phyloP scores from a whole-genome alignment of 2,113 vertebrate genomes.

The Murina feae region DNA sequence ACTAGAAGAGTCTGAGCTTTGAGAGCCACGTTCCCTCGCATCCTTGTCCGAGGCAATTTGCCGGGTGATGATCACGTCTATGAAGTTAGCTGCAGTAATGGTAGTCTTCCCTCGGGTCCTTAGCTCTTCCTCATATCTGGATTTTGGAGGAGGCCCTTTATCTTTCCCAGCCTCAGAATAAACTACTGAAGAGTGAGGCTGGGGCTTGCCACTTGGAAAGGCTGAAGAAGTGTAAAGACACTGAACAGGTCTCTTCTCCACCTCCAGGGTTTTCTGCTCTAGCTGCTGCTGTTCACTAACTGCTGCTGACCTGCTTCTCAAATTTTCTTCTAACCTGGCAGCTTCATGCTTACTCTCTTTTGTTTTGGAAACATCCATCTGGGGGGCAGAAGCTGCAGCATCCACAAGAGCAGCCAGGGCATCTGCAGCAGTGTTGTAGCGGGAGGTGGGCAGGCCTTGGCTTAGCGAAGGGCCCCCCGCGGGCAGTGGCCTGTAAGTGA shows the following conservation, averaged over 20 bases:
- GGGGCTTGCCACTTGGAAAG: slow-evolving; percentile 87
- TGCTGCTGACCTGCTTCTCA: slow-evolving; percentile 84
- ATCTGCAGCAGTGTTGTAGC: slow-evolving; percentile 94
- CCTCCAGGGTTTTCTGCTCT: slow-evolving; percentile 83
- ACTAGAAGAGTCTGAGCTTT: slow-evolving; percentile 96
- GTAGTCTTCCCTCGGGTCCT: slow-evolving; percentile 97
- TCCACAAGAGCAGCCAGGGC: slow-evolving; percentile 96
- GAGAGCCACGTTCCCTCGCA: slow-evolving; percentile 92
- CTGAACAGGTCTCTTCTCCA: slow-evolving; percentile 86
- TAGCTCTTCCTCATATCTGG: slow-evolving; percentile 97
- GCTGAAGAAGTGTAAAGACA: slow-evolving; percentile 83
- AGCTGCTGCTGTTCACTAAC: slow-evolving; percentile 85
- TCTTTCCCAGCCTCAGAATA: slow-evolving; percentile 92
- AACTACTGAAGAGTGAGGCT: slow-evolving; percentile 82
- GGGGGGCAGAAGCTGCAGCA: slow-evolving; percentile 92
- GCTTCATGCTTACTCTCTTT: slow-evolving; percentile 93
- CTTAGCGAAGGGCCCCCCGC: slow-evolving; percentile 82
- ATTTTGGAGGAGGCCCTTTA: slow-evolving; percentile 93
- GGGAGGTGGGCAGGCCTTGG: slow-evolving; percentile 87
- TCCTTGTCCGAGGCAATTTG: slow-evolving; percentile 98
- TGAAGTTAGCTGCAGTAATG: slow-evolving; percentile 98
- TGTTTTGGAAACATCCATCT: slow-evolving; percentile 93
- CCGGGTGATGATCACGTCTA: slow-evolving; percentile 98
- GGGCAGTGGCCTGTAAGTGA: slow-evolving; percentile 83
- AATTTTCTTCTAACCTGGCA: slow-evolving; percentile 87